A percentile compares a stretch with the other conserved stretches of the same genome.
Conservation (phyloP, 2,113 vertebrate genomes). For the Paralichthys olivaceus region DNA sequence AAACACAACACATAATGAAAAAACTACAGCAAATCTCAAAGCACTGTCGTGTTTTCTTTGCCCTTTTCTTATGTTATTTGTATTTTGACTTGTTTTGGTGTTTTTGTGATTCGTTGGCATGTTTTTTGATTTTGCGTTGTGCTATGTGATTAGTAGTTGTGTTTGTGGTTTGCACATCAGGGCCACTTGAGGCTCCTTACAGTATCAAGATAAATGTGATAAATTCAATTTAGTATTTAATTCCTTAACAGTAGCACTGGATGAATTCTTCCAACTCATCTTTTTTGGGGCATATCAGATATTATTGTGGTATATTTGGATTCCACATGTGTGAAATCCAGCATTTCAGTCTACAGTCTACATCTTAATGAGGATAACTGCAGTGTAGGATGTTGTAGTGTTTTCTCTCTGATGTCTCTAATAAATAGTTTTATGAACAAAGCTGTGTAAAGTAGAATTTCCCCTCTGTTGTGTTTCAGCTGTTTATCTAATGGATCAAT, state of each 20-base stretch:
- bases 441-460: neutral
- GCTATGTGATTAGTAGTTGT: neutral
- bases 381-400: neutral
- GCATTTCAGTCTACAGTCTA: neutral
- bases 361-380: neutral
- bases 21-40: no score
- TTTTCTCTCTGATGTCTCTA: neutral
- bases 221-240: neutral
- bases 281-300: neutral
- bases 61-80: no score
- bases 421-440: neutral
- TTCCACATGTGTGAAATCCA: conserved; percentile 8
- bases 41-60: no score
- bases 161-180: no score
- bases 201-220: neutral
- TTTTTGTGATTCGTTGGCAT: no score
- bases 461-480: neutral
- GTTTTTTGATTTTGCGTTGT: no score
- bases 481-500: conserved; percentile 2
- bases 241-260: no score
- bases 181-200: no score
- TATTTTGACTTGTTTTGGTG: no score
- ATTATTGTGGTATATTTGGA: neutral
- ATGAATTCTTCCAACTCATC: no score
- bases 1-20: no score